Evolutionary conservation across 2,888 invertebrate species (phyloP).

Genomic region (Lymantria dispar): DNA sequence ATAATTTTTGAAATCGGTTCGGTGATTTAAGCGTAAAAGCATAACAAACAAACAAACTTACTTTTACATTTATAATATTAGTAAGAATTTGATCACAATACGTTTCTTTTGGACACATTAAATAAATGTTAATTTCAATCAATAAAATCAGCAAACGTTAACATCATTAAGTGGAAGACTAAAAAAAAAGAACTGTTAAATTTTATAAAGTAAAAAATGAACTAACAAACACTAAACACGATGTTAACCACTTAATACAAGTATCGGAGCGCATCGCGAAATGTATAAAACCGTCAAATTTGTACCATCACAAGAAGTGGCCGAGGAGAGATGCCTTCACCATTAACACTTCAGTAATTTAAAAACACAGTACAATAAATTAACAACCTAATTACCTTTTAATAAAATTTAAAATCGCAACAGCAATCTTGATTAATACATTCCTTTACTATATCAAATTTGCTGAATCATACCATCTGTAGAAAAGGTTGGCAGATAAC

Average conservation of each 20-base stretch:
- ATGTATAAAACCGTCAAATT: conserved; percentile 60
- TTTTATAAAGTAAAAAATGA: conserved; percentile 20
- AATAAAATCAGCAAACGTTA: too few species aligned
- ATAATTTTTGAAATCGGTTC: too few species aligned
- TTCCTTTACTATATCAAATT: conserved; percentile 46
- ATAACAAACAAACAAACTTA: too few species aligned
- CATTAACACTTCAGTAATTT: conserved; percentile 67
- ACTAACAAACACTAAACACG: conserved; percentile 39
- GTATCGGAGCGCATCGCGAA: conserved; percentile 45
- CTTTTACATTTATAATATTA: too few species aligned
- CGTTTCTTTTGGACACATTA: too few species aligned
- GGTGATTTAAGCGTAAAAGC: too few species aligned
- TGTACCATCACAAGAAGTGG: conserved; percentile 47
- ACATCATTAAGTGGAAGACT: too few species aligned
- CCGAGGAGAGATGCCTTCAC: conserved; percentile 62
- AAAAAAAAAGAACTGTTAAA: neutral
- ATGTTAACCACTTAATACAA: conserved; percentile 51
- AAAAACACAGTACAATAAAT: conserved; percentile 39
- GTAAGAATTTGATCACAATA: too few species aligned
- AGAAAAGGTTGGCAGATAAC: conserved; percentile 53
- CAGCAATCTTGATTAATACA: conserved; percentile 36
- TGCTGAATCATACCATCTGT: conserved; percentile 63
- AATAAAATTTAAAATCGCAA: conserved; percentile 21
- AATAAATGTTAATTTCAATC: too few species aligned
- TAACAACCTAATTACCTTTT: neutral